Conservation (phyloP, 2,797 vertebrate species). For the Echeneis naucrates region DNA sequence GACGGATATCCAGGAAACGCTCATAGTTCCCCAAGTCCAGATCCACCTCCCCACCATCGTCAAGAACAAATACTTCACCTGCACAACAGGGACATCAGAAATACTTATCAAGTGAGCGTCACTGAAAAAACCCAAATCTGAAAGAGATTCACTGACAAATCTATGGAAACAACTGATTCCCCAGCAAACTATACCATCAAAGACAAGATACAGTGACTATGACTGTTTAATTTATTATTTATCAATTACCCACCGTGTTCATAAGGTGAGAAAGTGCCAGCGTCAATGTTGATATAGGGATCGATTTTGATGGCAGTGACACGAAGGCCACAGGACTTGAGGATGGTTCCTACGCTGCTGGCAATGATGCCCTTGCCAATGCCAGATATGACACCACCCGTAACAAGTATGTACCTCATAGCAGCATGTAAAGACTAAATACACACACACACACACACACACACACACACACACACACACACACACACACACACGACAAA, state of each 20-base stretch:
- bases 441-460: no score
- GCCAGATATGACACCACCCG: constrained; percentile 97
- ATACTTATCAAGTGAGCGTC: background rate
- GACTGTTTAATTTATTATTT: constrained; percentile 83
- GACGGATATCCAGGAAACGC: constrained; percentile 94
- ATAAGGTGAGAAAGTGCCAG: constrained; percentile 97
- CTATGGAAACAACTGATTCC: background rate
- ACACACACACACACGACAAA: no score
- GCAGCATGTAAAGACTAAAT: constrained; percentile 31
- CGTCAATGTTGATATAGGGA: constrained; percentile 99
- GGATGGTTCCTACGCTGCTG: constrained; percentile 96
- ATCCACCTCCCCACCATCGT: constrained; percentile 97
- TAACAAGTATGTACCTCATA: constrained; percentile 99
- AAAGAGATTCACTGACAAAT: background rate
- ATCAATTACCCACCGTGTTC: constrained; percentile 89
- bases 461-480: no score
- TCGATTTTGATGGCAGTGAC: constrained; percentile 99
- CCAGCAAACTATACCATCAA: background rate
- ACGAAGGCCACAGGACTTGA: constrained; percentile 96
- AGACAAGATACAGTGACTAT: constrained; percentile 54
- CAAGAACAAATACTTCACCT: constrained; percentile 97
- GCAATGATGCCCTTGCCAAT: constrained; percentile 99
- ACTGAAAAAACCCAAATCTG: background rate
- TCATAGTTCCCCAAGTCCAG: constrained; percentile 97
- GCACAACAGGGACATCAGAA: constrained; percentile 10